Percentiles rank a stretch among this genome's conserved stretches.
These are phyloP conservation scores for Trematomus bernacchii DNA, from an alignment of 2,797 vertebrate genomes.

Conservation along the genomic window DNA sequence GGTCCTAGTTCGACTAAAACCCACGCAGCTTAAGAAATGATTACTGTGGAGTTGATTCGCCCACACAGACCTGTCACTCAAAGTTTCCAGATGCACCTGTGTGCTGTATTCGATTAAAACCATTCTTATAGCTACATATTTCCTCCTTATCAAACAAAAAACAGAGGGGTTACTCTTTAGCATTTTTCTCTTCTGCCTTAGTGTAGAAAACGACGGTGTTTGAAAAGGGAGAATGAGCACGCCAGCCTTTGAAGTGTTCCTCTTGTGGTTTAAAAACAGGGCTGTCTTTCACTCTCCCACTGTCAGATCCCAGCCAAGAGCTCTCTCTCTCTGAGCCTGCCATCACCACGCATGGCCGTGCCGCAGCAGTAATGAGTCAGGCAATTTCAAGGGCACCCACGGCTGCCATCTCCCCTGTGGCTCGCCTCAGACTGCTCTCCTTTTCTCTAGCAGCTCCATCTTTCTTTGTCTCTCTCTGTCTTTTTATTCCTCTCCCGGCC, in stretches of 20 bases:
- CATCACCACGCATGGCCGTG: constrained; percentile 70
- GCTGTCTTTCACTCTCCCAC: constrained; percentile 63
- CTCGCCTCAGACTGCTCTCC: constrained; percentile 59
- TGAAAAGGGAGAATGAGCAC: constrained; percentile 30
- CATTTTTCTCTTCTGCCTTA: constrained; percentile 31
- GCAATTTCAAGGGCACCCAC: constrained; percentile 83
- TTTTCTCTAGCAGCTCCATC: constrained; percentile 47
- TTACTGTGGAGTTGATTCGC: constrained; percentile 44
- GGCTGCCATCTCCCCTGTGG: constrained; percentile 74
- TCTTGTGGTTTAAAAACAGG: constrained; percentile 55
- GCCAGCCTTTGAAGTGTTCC: constrained; percentile 60
- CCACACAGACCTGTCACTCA: constrained; percentile 59
- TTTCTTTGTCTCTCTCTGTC: constrained; percentile 5
- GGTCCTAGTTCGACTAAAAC: constrained; percentile 39
- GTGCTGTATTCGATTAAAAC: constrained; percentile 14
- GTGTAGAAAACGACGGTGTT: constrained; percentile 8
- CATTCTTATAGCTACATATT: constrained; percentile 4
- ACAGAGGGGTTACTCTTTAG: constrained; percentile 34
- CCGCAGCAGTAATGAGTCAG: constrained; percentile 84
- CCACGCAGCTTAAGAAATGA: constrained; percentile 47
- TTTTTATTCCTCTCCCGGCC: neutral
- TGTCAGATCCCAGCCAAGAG: constrained; percentile 62
- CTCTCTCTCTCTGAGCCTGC: constrained; percentile 43
- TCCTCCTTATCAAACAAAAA: constrained; percentile 29
- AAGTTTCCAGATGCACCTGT: constrained; percentile 41